phyloP scores from a whole-genome alignment of 2,888 invertebrate genomes.

The Leptogaster cylindrica region DNA sequence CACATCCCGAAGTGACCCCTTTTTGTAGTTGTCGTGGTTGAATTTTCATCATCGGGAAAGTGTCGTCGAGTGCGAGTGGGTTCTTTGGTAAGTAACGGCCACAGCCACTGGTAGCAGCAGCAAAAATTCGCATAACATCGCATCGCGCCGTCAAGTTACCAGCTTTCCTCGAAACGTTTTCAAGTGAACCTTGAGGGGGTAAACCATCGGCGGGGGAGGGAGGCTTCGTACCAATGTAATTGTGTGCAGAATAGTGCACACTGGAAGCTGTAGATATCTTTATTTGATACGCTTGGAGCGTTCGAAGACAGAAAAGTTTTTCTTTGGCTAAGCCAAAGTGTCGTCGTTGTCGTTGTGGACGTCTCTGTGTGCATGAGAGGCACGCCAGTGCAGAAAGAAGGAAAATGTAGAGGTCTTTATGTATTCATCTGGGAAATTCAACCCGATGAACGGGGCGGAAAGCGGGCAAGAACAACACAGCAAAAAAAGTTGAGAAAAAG shows the following conservation, averaged over 20 bases:
- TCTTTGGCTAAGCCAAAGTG: background rate
- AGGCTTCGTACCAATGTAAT: background rate
- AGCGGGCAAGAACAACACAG: background rate
- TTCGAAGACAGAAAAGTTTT: conserved; percentile 30
- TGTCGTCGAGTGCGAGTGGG: conserved; percentile 20
- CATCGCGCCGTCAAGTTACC: conserved; percentile 11
- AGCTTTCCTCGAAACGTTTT: conserved; percentile 23
- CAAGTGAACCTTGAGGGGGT: too few relatives aligned
- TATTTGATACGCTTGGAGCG: conserved; percentile 28
- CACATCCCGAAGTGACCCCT: conserved; percentile 24
- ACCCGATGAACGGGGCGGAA: background rate
- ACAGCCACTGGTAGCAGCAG: background rate
- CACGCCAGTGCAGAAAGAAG: conserved; percentile 17
- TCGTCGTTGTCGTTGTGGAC: too few relatives aligned
- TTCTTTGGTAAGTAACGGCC: conserved; percentile 24
- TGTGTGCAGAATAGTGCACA: background rate
- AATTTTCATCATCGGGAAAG: conserved; percentile 34
- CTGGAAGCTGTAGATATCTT: conserved; percentile 22
- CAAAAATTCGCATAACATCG: conserved; percentile 18
- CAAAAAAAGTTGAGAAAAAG: conserved; percentile 4
- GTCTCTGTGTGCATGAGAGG: background rate
- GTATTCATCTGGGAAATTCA: conserved; percentile 13
- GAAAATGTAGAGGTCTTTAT: conserved; percentile 35
- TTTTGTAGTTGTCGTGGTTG: conserved; percentile 2
- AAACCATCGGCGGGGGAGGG: background rate